Evolutionary conservation across 2,113 vertebrate species (phyloP), one percentile per base, ranked within the genome.

Genomic region (Hemiscyllium ocellatum): DNA sequence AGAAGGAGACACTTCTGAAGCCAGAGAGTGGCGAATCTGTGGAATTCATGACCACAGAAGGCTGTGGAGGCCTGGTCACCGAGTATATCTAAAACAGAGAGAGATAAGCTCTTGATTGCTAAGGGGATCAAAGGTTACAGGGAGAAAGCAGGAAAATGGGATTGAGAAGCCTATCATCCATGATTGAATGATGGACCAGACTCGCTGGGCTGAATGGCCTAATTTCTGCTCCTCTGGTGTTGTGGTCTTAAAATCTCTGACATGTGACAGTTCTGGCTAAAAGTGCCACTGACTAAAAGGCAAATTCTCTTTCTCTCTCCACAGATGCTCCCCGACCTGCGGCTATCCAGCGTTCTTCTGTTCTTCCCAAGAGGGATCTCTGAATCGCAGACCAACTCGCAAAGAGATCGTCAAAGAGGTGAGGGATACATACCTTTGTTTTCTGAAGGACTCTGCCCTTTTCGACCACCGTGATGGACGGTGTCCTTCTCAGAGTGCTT

Each of bases 361-460:
- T 42, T 20, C 5, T 19, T 65, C 29, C 52, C 13, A 29, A 19
- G 52, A 33, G 87, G 42, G 3, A 61, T 33, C 87, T 33, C 26
- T 15, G 26, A 56, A 0, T 4, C 17, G 12, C 29, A 7, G 89
- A 93, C 2, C 1, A 22, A n/a, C 29, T 8, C 4, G 22, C 33
- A 19, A 66, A 91, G 33, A n/a, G 22, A 29, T 26, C 4, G 29
- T 26, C 37, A 4, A 42, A 89, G 24, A 52, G 91, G n/a, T 20
- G 68, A n/a, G 65, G 42, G 19, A 42, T 22, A 0, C 96, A 26
- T 90, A 98, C 98, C 98, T 98, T 98, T n/a, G 95, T 98, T 96
- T 96, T 98, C 96, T 97, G 97, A 96, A 97, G 97, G 68, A 98
- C 98, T 0, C 96, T 97, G 1, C 98, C 98, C 2, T 96, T 97